Evolutionary conservation across 2,888 invertebrate species (phyloP), one percentile per base, ranked within the genome.

Genomic region (Tetragonula carbonaria): DNA sequence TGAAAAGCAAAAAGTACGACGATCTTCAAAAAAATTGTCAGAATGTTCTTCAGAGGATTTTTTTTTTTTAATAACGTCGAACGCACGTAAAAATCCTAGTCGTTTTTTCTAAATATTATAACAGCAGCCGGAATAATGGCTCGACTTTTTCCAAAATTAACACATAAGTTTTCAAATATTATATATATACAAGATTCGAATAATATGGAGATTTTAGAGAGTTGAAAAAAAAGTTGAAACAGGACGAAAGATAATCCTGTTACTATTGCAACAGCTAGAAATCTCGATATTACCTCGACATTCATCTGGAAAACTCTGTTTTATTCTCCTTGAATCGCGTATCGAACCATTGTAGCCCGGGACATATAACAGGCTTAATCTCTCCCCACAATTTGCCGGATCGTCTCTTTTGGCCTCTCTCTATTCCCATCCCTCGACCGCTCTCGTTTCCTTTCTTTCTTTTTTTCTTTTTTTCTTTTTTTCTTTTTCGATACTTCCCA

Each of bases 361-460:
- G 87, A 91, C 28, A 91, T 91, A 91, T 91, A 91, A 91, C 92
- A 90, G 91, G 90, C 88, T 88, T 88, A 91, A 91, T 90, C 88
- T 89, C 91, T 90, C 87, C 57, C n/a, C 88, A 86, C 90, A 89
- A 89, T 90, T 91, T 90, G 88, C 87, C 86, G 77, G 85, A 89
- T 89, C 90, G 88, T 86, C 86, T 85, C 87, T 88, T 45, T 80
- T 74, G 68, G 45, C 82, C 72, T 74, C 68, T 76, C 68, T 67
- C 33, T 51, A 45, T 67, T 50, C 78, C 72, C 62, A 68, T 63
- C 55, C 51, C 57, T 74, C 53, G 21, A 4, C 28, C 50, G 50
- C 45, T 33, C 62, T 8, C 68, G 50, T 50, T 4, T 73, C 65
- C 57, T 63, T 53, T 33, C 11, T 65, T 33, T 33, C 33, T 65